A percentile compares a stretch with the other conserved stretches of the same genome.
Evolutionary conservation across 1,140 invertebrate species (phyloP).

Genomic region (Thalassaphorura encarpata): DNA sequence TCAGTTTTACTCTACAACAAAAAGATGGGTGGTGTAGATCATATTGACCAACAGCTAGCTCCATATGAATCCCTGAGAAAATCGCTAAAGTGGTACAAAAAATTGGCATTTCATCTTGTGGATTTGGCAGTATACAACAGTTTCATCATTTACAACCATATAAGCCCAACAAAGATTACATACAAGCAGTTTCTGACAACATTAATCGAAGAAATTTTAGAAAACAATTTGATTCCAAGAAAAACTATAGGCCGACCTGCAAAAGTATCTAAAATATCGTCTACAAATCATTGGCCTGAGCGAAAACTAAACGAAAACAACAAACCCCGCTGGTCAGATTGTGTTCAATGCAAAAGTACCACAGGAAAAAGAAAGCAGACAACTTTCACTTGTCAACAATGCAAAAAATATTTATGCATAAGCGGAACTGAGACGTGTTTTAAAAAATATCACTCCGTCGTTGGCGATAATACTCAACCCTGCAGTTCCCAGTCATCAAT

Average conservation of each 20-base stretch:
- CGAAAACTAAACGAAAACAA: constrained; percentile 1
- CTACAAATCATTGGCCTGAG: background rate
- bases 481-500: no score
- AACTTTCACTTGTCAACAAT: background rate
- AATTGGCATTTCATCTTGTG: constrained; percentile 35
- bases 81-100: constrained; percentile 39
- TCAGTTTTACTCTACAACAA: constrained; percentile 37
- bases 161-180: background rate
- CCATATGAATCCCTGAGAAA: constrained; percentile 34
- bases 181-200: constrained; percentile 3
- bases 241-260: background rate
- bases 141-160: background rate
- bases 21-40: constrained; percentile 38
- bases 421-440: background rate
- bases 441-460: no score
- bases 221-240: background rate
- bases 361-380: background rate
- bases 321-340: background rate
- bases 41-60: constrained; percentile 35
- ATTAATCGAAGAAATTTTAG: constrained; percentile 4
- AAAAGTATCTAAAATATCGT: background rate
- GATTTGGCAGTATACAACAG: constrained; percentile 27
- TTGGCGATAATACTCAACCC: no score
- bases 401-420: constrained; percentile 3
- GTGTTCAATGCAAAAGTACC: background rate